Conservation (phyloP, 23 tunicate species). For the Halocynthia aurantium region DNA sequence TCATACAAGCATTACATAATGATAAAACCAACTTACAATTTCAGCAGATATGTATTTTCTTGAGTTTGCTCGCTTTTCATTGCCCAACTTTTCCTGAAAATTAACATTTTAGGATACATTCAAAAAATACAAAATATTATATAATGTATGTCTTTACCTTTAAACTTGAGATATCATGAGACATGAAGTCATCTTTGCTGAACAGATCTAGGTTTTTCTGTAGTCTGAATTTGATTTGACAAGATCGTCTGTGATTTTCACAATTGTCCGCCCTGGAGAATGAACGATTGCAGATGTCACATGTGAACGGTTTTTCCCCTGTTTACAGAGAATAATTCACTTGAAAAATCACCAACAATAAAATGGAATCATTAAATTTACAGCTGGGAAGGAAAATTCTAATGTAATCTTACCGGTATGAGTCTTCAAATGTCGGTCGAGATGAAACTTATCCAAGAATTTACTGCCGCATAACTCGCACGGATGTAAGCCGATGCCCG, state of each 20-base stretch:
- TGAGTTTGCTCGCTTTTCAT: no score
- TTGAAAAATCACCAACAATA: background rate
- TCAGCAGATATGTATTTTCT: no score
- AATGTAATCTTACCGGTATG: conserved; percentile 42
- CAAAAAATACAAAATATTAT: no score
- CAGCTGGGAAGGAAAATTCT: background rate
- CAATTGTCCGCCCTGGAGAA: conserved; percentile 62
- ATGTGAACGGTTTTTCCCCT: conserved; percentile 75
- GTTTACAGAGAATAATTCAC: background rate
- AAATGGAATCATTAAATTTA: background rate
- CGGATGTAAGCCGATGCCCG: conserved; percentile 72
- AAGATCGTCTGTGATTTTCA: conserved; percentile 45
- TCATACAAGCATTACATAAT: no score
- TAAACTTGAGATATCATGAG: no score
- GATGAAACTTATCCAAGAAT: conserved; percentile 62
- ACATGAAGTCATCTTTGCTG: no score
- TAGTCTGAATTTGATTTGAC: conserved; percentile 13
- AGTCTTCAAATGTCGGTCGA: conserved; percentile 43
- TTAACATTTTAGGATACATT: no score
- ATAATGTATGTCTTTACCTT: no score
- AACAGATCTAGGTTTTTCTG: background rate
- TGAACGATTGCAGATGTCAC: conserved; percentile 48
- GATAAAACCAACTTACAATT: no score
- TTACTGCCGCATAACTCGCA: conserved; percentile 59
- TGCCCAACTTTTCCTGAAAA: no score